Base-by-base conservation (phyloP, 2,113 vertebrate genomes). In the Megaleporinus macrocephalus region DNA sequence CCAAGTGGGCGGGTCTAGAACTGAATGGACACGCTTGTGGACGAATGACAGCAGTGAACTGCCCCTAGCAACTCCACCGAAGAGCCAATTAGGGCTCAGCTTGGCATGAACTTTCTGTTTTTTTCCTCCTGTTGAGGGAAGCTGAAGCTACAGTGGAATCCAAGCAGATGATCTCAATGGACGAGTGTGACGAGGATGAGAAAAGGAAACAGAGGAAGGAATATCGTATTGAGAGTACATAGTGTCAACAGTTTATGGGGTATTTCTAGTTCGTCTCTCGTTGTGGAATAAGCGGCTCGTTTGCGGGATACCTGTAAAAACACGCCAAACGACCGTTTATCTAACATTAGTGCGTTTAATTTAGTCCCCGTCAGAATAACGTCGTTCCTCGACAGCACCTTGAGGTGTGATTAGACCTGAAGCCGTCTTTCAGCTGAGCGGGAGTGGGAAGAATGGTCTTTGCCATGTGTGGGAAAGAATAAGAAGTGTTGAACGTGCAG, bases 41-140 rank as follows among this genome's bases (percentile, higher is more conserved):
- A 82, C 91, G 29, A 90, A 73, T 91, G 63, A 76, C 10, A 47
- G 16, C 33, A 72, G 73, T 44, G 79, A 79, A 73, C 84, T 88
- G 75, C n/a, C 89, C 92, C 83, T 89, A 92, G 91, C 90, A 92
- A 93, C 92, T 85, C 84, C 44, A 0, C 10, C 4, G 51, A 76
- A 62, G 70, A 79, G 65, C 91, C 90, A 93, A 91, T 86, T 75
- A 85, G 24, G 63, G 16, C 9, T 29, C 44, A 68, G 51, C 41
- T 62, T 16, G 83, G 81, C 49, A 59, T 29, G 82, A 82, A 49
- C 47, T 76, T 74, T 30, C 33, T 24, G 11, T 24, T 78, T 66
- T 77, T 47, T 51, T 41, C 3, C 29, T 16, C 41, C 33, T 61
- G 66, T 53, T 76, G 22, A 79, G 63, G 77, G 74, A 83, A 73